Conservation (phyloP, 2,888 invertebrate genomes). For the Drosophila affinis region DNA sequence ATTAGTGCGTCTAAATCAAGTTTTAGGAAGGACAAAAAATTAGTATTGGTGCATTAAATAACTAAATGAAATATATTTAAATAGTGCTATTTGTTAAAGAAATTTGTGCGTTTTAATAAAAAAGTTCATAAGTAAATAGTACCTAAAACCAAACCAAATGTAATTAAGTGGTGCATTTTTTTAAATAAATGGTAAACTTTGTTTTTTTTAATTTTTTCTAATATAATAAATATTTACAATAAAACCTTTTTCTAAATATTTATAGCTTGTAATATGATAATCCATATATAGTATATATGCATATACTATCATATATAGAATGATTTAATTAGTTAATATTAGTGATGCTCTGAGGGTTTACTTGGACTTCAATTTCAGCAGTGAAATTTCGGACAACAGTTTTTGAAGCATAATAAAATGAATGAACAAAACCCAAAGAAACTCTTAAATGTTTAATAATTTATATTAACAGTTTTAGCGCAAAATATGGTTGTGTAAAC, state of each 20-base stretch:
- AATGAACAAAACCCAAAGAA: background rate
- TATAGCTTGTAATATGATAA: background rate
- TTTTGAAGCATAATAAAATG: too few species aligned
- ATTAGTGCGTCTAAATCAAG: constrained; percentile 12
- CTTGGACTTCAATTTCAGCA: background rate
- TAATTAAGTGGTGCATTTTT: background rate
- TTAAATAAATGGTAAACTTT: background rate
- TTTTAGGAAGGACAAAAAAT: background rate
- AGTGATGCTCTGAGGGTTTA: background rate
- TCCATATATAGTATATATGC: background rate
- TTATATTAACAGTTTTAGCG: background rate
- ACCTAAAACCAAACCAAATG: constrained; percentile 23
- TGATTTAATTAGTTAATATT: background rate
- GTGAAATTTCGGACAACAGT: background rate
- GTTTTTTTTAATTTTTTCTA: constrained; percentile 1
- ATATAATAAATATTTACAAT: background rate
- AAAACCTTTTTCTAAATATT: constrained; percentile 7
- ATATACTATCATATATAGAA: background rate
- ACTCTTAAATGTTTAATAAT: background rate
- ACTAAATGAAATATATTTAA: background rate
- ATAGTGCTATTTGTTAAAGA: constrained; percentile 11
- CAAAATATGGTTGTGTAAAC: too few species aligned
- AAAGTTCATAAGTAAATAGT: constrained; percentile 15
- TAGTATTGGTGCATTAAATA: constrained; percentile 6
- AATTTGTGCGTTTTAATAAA: constrained; percentile 17